Base-by-base conservation (phyloP, 2,888 invertebrate genomes). In the Acanthoscelides obtectus region DNA sequence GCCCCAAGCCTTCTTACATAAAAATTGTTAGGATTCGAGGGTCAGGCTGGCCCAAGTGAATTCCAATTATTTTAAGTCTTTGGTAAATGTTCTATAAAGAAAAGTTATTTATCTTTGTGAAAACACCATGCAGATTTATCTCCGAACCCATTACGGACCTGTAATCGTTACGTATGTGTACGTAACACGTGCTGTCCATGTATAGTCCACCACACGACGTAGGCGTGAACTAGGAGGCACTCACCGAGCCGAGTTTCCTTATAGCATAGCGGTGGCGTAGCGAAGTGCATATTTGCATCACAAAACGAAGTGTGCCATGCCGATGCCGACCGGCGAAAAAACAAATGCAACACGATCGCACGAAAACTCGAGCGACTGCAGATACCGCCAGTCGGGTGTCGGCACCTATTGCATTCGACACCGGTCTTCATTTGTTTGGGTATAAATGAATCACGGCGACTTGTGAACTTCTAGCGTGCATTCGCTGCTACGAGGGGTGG, bases 221-320 rank as follows among this genome's bases (percentile, higher is more conserved):
- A 79, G 82, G 82, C 81, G 82, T 80, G 76, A 79, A 79, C 75
- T 79, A 80, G 79, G 80, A 78, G 45, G 45, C 45, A 45, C 45
- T 45, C 45, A 12, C 8, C 45, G 5, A 78, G 78, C 78, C 77
- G 74, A 77, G 79, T 81, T 81, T 80, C 81, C 81, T 81, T 82
- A 81, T 80, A 77, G 79, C 73, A 45, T n/a, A 45, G 25, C 25
- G 8, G 8, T 8, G 17, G 45, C 45, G 45, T 45, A 21, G 20
- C 64, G 64, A 22, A 19, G 21, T 66, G 70, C 74, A 75, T 77
- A 81, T 82, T 82, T 82, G 81, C 82, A 82, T 82, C 80, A 79
- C 80, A 79, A 79, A 80, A 80, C 80, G 77, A 80, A 77, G 72
- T 75, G 75, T 75, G 74, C 70, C 76, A 66, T 66, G 71, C 63